Conservation (phyloP, 2,797 vertebrate species). For the Spizella passerina region DNA sequence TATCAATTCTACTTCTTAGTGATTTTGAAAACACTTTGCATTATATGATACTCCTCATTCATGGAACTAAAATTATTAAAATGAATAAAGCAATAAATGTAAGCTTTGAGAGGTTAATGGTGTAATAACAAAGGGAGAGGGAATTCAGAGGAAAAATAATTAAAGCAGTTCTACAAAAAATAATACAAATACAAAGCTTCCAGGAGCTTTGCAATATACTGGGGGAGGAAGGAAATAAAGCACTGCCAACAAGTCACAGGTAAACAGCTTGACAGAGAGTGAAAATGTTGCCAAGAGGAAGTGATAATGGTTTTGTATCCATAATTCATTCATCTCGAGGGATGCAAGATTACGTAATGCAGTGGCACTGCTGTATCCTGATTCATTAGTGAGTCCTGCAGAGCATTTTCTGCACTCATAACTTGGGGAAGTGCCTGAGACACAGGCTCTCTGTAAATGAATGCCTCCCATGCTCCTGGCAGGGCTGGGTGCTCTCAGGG, state of each 20-base stretch:
- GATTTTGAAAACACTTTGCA: neutral
- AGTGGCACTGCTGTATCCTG: neutral
- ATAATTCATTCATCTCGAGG: conserved; percentile 9
- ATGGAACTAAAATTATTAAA: neutral
- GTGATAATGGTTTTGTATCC: conserved; percentile 21
- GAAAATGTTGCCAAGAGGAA: neutral
- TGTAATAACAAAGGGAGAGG: neutral
- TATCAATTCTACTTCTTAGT: neutral
- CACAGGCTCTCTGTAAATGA: neutral
- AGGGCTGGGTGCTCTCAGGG: neutral
- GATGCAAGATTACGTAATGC: neutral
- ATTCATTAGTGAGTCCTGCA: neutral
- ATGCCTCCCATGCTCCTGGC: neutral
- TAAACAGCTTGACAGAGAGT: neutral
- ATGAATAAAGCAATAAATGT: neutral
- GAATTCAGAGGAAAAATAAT: neutral
- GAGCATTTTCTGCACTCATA: neutral
- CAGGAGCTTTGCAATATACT: neutral
- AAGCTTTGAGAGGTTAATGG: neutral
- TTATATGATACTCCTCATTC: neutral
- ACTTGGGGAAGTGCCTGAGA: neutral
- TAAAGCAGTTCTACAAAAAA: neutral
- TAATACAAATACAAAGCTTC: neutral
- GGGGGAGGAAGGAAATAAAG: neutral
- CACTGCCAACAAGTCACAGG: neutral